A percentile compares a stretch with the other conserved stretches of the same genome.
Evolutionary conservation across 2,113 vertebrate genomes (phyloP).

Genomic region (Dunckerocampus dactyliophorus): DNA sequence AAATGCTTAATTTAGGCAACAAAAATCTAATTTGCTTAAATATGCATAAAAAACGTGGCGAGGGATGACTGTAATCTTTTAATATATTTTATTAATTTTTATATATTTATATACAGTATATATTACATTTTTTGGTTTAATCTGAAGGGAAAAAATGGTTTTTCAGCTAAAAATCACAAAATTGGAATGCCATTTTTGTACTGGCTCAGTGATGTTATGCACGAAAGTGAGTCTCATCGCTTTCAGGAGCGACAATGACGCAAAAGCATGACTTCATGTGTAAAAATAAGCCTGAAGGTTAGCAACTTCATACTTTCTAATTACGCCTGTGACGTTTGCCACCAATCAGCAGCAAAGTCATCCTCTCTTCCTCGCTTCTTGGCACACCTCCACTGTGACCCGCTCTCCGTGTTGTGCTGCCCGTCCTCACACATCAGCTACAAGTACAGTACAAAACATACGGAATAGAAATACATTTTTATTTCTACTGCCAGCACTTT

Average conservation of each 20-base stretch:
- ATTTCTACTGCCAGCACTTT: constrained; percentile 25
- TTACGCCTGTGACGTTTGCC: constrained; percentile 14
- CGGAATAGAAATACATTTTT: background rate
- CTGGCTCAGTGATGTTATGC: too few species aligned
- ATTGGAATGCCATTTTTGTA: too few species aligned
- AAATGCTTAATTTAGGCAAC: too few species aligned
- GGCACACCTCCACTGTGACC: background rate
- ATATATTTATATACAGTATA: too few species aligned
- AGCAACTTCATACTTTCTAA: constrained; percentile 9
- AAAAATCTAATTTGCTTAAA: too few species aligned
- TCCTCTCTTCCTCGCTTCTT: constrained; percentile 3
- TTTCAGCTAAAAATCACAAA: too few species aligned
- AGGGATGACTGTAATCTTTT: too few species aligned
- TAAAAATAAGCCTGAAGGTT: constrained; percentile 8
- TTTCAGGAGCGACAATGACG: background rate
- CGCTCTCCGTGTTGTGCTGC: constrained; percentile 12
- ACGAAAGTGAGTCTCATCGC: too few species aligned
- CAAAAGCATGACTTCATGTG: background rate
- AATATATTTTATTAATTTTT: too few species aligned
- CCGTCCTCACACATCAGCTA: constrained; percentile 24
- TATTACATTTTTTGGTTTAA: too few species aligned
- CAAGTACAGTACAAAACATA: constrained; percentile 34
- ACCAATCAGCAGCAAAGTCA: constrained; percentile 14
- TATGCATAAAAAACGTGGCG: too few species aligned
- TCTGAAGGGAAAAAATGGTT: too few species aligned